Evolutionary conservation across 2,797 vertebrate species (phyloP).

Genomic region (Scleropages formosus): DNA sequence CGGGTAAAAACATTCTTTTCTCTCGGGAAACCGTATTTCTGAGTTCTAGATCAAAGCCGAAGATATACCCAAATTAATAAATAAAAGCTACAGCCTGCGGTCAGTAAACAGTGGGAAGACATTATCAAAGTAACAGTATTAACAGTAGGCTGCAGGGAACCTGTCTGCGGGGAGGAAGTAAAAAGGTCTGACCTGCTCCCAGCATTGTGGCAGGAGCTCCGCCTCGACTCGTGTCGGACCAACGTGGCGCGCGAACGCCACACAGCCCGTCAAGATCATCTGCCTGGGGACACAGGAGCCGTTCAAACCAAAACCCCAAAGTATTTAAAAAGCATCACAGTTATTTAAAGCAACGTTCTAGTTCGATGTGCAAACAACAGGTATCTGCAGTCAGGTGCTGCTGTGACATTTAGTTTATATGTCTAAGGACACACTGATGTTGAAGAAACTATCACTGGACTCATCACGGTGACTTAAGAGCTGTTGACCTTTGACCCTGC

Average conservation of each 20-base stretch:
- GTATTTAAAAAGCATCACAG: too few species aligned
- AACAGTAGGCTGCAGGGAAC: background rate
- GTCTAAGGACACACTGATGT: background rate
- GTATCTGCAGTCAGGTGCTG: too few species aligned
- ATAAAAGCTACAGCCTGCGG: background rate
- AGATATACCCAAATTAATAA: background rate
- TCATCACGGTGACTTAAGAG: background rate
- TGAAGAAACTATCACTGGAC: too few species aligned
- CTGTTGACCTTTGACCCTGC: background rate
- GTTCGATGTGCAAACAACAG: too few species aligned
- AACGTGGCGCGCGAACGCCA: constrained; percentile 94
- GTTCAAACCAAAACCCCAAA: background rate
- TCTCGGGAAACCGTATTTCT: background rate
- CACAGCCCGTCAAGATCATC: constrained; percentile 97
- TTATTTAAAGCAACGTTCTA: too few species aligned
- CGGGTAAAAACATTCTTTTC: background rate
- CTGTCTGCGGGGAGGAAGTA: background rate
- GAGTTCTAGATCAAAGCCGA: too few species aligned
- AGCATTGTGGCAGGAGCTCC: constrained; percentile 96
- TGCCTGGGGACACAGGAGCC: constrained; percentile 71
- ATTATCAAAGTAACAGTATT: background rate
- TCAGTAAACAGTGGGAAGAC: background rate
- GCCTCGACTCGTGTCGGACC: constrained; percentile 96
- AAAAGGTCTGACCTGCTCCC: constrained; percentile 86
- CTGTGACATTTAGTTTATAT: too few species aligned